These are phyloP conservation scores for Actinia tenebrosa DNA, from an alignment of 64 coral and sea anemone species.

Conservation along the genomic window DNA sequence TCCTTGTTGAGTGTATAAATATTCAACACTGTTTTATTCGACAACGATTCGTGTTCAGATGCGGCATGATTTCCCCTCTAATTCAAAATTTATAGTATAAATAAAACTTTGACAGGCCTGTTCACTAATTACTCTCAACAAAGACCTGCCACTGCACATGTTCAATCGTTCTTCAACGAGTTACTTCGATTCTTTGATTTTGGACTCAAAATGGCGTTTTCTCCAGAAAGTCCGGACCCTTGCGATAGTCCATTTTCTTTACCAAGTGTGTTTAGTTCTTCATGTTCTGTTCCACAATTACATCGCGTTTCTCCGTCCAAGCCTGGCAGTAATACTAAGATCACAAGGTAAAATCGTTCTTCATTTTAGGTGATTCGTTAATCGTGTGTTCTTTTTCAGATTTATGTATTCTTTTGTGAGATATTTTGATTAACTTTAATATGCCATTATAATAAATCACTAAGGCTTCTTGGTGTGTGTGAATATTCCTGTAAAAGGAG, in stretches of 20 bases:
- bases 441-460: background rate
- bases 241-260: background rate
- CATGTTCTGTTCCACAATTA: background rate
- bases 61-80: background rate
- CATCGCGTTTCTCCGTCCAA: constrained; percentile 2
- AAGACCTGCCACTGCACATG: background rate
- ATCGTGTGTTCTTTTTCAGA: too few species aligned
- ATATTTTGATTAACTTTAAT: too few species aligned
- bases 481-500: background rate
- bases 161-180: background rate
- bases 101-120: background rate
- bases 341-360: constrained; percentile 1
- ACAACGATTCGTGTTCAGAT: background rate
- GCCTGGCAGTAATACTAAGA: background rate
- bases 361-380: background rate
- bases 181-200: background rate
- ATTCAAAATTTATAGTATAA: background rate
- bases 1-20: background rate
- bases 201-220: constrained; percentile 7
- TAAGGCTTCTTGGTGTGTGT: background rate
- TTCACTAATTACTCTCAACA: background rate
- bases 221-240: background rate
- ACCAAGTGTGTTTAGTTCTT: constrained; percentile 27
- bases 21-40: background rate
- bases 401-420: too few species aligned